Evolutionary conservation across 1,140 invertebrate species (phyloP), one percentile per base, ranked within the genome.

Genomic region (Calycopis cecrops): DNA sequence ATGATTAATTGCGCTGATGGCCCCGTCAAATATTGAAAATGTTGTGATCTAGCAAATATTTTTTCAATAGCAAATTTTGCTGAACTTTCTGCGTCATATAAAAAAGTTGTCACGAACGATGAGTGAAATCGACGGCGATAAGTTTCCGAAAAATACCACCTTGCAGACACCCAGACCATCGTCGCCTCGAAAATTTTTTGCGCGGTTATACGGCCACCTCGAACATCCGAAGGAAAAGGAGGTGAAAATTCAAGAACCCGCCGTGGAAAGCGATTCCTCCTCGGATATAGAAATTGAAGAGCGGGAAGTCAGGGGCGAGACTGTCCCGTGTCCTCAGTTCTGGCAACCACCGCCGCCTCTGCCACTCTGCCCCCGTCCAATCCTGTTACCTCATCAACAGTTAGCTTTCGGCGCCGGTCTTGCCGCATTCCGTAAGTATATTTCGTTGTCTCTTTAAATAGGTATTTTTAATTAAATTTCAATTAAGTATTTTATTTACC

Each of bases 141-240:
- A 58, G 18, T 61, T 62, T 50, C 48, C 60, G 28, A 71, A 71
- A 57, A 38, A 53, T 7, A 75, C 71, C 9, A 57, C 65, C n/a
- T 65, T 84, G 48, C 69, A 68, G 28, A 52, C 73, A 0, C 84
- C 85, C 9, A 69, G 89, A 18, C 92, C 91, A 9, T 92, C 91
- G 3, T 91, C 91, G 0, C 92, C 92, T 11, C 76, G 91, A 33
- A 89, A 91, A 64, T 93, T 93, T 73, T 93, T 93, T 63, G 91
- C 91, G 7, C 81, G 91, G 33, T 76, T 93, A 10, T 93, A 92
- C 52, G 92, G 91, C 0, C 88, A 92, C 55, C 76, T 92, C 1
- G 92, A 92, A 48, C 68, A 81, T 35, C 52, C 59, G 34, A 67
- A 69, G 65, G 59, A 53, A 35, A 63, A 53, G 6, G 61, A 64